Conservation (phyloP, 64 coral and sea anemone species). For the Actinia equina region DNA sequence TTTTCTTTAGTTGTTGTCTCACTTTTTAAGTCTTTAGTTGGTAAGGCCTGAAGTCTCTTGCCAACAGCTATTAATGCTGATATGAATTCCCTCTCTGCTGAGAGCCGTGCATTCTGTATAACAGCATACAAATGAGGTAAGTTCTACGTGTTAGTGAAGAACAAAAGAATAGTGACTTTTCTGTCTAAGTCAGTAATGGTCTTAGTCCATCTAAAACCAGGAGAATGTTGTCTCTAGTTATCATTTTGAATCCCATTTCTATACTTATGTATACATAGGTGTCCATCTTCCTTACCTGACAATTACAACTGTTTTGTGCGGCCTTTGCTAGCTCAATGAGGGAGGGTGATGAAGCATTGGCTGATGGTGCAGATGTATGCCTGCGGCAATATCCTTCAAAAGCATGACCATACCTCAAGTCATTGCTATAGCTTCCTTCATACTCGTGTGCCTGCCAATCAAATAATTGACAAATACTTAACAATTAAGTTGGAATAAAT, state of each 20-base stretch:
- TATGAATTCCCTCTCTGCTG: slow-evolving; percentile 97
- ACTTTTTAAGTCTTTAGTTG: slow-evolving; percentile 97
- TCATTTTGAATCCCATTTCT: too few species aligned
- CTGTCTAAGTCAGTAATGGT: too few species aligned
- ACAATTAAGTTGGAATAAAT: neutral
- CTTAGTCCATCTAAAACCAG: too few species aligned
- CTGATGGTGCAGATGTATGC: slow-evolving; percentile 64
- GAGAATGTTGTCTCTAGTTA: too few species aligned
- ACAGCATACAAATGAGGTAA: neutral
- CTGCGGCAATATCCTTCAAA: slow-evolving; percentile 93
- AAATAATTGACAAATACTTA: neutral
- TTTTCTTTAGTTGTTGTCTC: neutral
- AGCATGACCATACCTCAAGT: slow-evolving; percentile 99
- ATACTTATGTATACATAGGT: too few species aligned
- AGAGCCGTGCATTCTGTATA: slow-evolving; percentile 77
- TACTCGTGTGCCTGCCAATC: slow-evolving; percentile 62
- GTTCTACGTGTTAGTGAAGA: too few species aligned
- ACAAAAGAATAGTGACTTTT: too few species aligned
- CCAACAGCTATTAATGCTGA: slow-evolving; percentile 78
- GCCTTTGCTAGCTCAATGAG: slow-evolving; percentile 70
- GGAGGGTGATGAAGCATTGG: slow-evolving; percentile 85
- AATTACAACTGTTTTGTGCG: slow-evolving; percentile 52
- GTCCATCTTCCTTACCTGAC: slow-evolving; percentile 54
- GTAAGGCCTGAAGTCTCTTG: slow-evolving; percentile 66
- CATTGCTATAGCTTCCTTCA: slow-evolving; percentile 52